phyloP scores from a whole-genome alignment of 2,113 vertebrate species.

The Festucalex cinctus region DNA sequence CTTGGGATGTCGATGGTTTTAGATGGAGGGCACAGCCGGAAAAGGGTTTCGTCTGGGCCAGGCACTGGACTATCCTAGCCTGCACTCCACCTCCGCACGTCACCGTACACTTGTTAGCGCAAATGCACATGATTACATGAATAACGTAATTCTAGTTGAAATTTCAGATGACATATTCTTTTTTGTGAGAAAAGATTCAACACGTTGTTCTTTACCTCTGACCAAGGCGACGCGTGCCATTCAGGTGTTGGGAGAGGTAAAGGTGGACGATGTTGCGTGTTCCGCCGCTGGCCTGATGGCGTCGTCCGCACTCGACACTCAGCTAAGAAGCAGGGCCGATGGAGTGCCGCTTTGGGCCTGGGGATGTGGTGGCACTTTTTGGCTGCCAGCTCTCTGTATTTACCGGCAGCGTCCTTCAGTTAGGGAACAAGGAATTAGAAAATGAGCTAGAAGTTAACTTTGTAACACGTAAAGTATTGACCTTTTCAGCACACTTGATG shows the following conservation, averaged over 20 bases:
- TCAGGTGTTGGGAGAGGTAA: slow-evolving; percentile 44
- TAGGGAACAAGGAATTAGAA: not conserved
- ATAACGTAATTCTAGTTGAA: not conserved
- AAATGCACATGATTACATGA: not conserved
- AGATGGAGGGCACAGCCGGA: slow-evolving; percentile 65
- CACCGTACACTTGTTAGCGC: slow-evolving; percentile 77
- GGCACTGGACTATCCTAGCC: slow-evolving; percentile 76
- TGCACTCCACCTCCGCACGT: slow-evolving; percentile 84
- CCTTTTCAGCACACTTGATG: slow-evolving; percentile 81
- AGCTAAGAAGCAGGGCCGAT: slow-evolving; percentile 64
- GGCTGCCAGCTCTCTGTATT: slow-evolving; percentile 75
- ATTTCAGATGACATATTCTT: not conserved
- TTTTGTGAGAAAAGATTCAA: not conserved
- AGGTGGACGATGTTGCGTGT: slow-evolving; percentile 15
- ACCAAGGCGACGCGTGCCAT: slow-evolving; percentile 83
- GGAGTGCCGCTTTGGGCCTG: slow-evolving; percentile 72
- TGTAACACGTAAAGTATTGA: slow-evolving; percentile 15
- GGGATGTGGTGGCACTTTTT: slow-evolving; percentile 79
- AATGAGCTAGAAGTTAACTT: not conserved
- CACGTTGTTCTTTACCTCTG: slow-evolving; percentile 68
- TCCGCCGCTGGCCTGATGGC: slow-evolving; percentile 40
- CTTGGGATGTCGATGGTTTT: slow-evolving; percentile 74
- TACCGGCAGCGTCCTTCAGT: slow-evolving; percentile 72
- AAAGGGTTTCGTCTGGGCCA: slow-evolving; percentile 63
- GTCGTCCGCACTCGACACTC: slow-evolving; percentile 65